A percentile compares a stretch with the other conserved stretches of the same genome.
Conservation (phyloP, 2,113 vertebrate genomes). For the Nothocercus julius region DNA sequence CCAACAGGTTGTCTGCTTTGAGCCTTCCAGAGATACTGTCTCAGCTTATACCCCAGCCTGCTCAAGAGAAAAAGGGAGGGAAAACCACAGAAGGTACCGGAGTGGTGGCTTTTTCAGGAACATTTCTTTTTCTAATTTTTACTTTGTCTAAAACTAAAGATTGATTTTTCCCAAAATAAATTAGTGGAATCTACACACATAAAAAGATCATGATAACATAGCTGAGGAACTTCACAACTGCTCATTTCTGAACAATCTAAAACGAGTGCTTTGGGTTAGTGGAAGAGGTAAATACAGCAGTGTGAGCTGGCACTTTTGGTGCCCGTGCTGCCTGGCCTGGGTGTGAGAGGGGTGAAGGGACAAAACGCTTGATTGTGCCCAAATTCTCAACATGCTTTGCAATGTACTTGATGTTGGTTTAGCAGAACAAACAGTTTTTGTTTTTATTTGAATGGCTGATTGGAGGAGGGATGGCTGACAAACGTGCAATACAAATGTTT, state of each 20-base stretch:
- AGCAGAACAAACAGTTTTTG: not conserved
- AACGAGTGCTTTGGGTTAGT: not conserved
- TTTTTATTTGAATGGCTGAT: not conserved
- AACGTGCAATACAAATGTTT: not conserved
- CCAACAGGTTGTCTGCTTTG: not conserved
- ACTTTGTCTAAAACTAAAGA: not conserved
- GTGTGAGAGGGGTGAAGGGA: not conserved
- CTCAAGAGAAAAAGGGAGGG: not conserved
- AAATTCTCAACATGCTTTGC: not conserved
- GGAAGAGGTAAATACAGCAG: not conserved
- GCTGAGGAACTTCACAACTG: not conserved
- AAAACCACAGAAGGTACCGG: not conserved
- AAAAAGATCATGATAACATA: not conserved
- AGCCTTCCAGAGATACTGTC: not conserved
- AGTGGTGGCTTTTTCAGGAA: not conserved
- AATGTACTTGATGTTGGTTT: not conserved
- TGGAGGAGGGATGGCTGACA: not conserved
- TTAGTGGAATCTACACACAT: not conserved
- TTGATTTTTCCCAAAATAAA: not conserved
- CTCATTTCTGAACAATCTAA: not conserved
- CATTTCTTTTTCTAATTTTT: not conserved
- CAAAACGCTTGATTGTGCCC: not conserved
- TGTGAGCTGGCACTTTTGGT: not conserved
- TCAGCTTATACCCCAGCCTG: not conserved
- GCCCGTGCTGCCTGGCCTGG: fast-evolving